Percentiles rank a stretch among this genome's conserved stretches.
Conservation (phyloP, 2,113 vertebrate genomes). For the Pelodiscus sinensis region DNA sequence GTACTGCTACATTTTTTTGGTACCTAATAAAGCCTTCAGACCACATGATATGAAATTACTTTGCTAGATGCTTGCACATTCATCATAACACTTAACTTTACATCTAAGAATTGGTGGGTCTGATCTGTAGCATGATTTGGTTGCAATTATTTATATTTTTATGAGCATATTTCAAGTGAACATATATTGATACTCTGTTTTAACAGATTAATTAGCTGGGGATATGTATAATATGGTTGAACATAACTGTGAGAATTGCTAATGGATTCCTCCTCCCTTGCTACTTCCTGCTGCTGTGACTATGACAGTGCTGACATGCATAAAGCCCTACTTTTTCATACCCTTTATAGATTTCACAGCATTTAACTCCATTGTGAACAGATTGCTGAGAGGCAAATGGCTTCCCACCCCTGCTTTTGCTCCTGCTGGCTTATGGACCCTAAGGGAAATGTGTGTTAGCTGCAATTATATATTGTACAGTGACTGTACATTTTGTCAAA, state of each 20-base stretch:
- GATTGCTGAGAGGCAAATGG: not conserved
- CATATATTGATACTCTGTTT: fast-evolving
- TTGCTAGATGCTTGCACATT: not conserved
- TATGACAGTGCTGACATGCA: not conserved
- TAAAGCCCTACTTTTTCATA: not conserved
- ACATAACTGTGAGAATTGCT: not conserved
- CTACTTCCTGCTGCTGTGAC: not conserved
- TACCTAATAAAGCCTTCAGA: conserved; percentile 2
- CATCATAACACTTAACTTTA: conserved; percentile 12
- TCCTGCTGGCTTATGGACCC: not conserved
- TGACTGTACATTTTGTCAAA: not conserved
- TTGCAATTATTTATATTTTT: not conserved
- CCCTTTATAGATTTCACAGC: not conserved
- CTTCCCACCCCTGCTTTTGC: not conserved
- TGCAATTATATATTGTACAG: not conserved
- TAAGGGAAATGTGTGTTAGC: not conserved
- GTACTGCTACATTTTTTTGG: not conserved
- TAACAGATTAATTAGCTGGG: fast-evolving
- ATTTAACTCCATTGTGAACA: not conserved
- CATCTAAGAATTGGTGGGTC: not conserved
- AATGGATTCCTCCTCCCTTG: not conserved
- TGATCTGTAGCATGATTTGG: not conserved
- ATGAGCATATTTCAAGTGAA: not conserved
- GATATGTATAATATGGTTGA: fast-evolving
- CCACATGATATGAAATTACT: not conserved